Percentiles rank a stretch among this genome's conserved stretches.
phyloP scores from a whole-genome alignment of 2,797 vertebrate species.

The Intellagama lesueurii region DNA sequence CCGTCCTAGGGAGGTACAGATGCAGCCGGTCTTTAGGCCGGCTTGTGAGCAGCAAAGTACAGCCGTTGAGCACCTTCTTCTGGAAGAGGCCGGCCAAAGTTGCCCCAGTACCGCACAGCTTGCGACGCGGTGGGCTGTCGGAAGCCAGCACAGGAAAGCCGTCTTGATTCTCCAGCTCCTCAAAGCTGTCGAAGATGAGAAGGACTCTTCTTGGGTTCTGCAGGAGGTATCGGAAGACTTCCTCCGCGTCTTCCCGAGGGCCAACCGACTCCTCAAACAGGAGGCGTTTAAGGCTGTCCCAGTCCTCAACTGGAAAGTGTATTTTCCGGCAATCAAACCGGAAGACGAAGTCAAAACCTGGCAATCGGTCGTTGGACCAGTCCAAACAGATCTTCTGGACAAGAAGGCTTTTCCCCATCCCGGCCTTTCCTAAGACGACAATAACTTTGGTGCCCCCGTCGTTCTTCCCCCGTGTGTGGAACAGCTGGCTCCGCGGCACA shows the following conservation, averaged over 20 bases:
- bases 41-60: slow-evolving; percentile 85
- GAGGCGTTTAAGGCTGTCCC: slow-evolving; percentile 82
- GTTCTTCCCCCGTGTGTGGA: slow-evolving; percentile 64
- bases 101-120: slow-evolving; percentile 78
- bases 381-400: slow-evolving; percentile 85
- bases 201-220: slow-evolving; percentile 84
- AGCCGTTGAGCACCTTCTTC: slow-evolving; percentile 86
- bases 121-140: slow-evolving; percentile 64
- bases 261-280: slow-evolving; percentile 79
- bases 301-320: slow-evolving; percentile 72
- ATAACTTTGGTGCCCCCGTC: slow-evolving; percentile 78
- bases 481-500: slow-evolving; percentile 77
- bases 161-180: slow-evolving; percentile 83
- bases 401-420: slow-evolving; percentile 90
- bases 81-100: slow-evolving; percentile 88
- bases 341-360: slow-evolving; percentile 91
- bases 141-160: slow-evolving; percentile 71
- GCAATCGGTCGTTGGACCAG: slow-evolving; percentile 84
- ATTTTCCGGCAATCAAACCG: slow-evolving; percentile 79
- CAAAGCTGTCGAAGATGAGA: slow-evolving; percentile 89
- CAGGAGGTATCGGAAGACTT: slow-evolving; percentile 82
- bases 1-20: slow-evolving; percentile 83
- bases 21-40: slow-evolving; percentile 83
- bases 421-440: slow-evolving; percentile 85
- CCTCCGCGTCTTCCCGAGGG: slow-evolving; percentile 58